Evolutionary conservation across 2,888 invertebrate genomes (phyloP).

Genomic region (Cataglyphis cursor): DNA sequence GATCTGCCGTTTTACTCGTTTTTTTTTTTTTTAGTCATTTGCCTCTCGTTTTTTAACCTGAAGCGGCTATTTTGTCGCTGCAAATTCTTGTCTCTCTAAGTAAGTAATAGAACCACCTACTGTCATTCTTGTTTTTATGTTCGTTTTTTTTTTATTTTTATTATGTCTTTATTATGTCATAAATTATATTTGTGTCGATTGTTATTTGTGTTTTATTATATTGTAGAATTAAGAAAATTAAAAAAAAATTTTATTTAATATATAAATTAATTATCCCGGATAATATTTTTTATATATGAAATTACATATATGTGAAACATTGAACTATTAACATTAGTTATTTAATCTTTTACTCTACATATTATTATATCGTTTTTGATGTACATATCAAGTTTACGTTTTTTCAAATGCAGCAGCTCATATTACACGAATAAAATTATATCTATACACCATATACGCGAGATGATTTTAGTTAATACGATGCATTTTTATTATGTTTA

Average conservation of each 20-base stretch:
- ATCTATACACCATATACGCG: not conserved
- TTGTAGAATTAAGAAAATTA: not conserved
- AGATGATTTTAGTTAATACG: not conserved
- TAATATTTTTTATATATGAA: not conserved
- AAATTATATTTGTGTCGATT: not conserved
- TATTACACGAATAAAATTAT: not conserved
- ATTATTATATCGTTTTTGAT: not conserved
- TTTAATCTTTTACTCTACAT: not conserved
- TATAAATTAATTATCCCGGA: not conserved
- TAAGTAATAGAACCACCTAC: conserved; percentile 10
- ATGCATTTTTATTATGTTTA: conserved; percentile 23
- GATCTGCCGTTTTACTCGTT: conserved; percentile 47
- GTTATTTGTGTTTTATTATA: not conserved
- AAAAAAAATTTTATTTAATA: not conserved
- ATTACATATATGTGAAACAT: not conserved
- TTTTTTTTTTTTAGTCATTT: conserved; percentile 37
- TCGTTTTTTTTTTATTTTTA: not conserved
- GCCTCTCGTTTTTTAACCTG: conserved; percentile 43
- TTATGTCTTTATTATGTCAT: not conserved
- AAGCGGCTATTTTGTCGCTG: not conserved
- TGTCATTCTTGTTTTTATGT: not conserved
- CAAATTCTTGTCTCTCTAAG: conserved; percentile 12
- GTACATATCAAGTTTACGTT: not conserved
- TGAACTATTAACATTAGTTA: not conserved
- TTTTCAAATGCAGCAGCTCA: not conserved